Evolutionary conservation across 2,888 invertebrate species (phyloP), one percentile per base, ranked within the genome.

Genomic region (Zaprionus bogoriensis): DNA sequence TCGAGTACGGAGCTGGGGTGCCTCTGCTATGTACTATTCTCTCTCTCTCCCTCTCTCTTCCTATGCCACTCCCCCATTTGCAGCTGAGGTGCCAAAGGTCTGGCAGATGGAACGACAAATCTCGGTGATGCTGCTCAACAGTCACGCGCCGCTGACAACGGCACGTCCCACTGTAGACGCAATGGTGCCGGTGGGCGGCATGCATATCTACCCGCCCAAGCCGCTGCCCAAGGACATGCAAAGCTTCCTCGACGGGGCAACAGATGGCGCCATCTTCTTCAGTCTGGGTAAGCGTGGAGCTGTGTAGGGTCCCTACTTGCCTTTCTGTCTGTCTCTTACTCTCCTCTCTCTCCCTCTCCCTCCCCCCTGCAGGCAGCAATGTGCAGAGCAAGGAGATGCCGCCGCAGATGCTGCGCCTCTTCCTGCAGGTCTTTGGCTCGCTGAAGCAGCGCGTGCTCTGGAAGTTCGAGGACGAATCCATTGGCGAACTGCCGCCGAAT

Each of bases 161-260:
- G 77, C 92, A 4, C 89, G 91, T 45, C 92, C 93, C 5, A 80
- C 89, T 0, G 89, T 91, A 1, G 89, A 91, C 1, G 90, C 90
- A 3, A 88, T 93, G 67, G 87, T 93, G 6, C 91, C 92, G 45
- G 91, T 93, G 4, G 93, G 92, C 7, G 93, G 93, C 27, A 87
- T 93, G 53, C 93, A 93, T 63, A 91, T 93, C 36, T 90, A 90
- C 47, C 87, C 88, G 10, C 88, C 90, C 17, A 90, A 91, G 52
- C 62, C 76, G 6, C 58, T 91, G 54, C 88, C 90, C 22, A 27
- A 58, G 10, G 90, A 91, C 64, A 84, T 92, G 14, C 81, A 91
- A 67, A 70, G 77, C 14, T 92, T 92, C 63, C 64, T 92, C 39
- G 91, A 92, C 53, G 89, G 74, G 14, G 90, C 91, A 4, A 74